Evolutionary conservation across 2,888 invertebrate genomes (phyloP), one percentile per base, ranked within the genome.

Genomic region (Diadegma fenestrale): DNA sequence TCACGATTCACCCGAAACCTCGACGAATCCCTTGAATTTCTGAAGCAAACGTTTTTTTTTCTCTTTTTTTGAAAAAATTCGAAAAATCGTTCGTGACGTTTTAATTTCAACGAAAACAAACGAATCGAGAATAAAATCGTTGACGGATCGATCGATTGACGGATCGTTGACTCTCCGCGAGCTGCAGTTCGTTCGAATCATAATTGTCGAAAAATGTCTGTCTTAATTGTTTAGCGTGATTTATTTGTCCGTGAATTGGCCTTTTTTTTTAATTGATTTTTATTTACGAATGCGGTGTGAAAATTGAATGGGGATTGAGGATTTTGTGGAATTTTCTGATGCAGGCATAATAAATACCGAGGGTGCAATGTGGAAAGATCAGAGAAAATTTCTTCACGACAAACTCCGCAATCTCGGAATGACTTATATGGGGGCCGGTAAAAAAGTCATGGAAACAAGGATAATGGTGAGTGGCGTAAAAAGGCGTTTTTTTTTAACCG

Each of bases 261-360:
- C 37, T 19, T 37, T 45, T 45, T 26, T 63, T 63, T 17, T 33
- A n/a, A n/a, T n/a, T n/a, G n/a, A n/a, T n/a, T 17, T 37, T 63
- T 33, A 0, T 63, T 33, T 1, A 19, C 8, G 19, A 51, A 51
- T 51, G 8, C 2, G 7, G 19, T 19, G 1, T 51, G 1, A 19
- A 51, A 51, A 19, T 1, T 19, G 19, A 19, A 19, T 19, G 19
- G 2, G 8, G 19, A 51, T 73, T 14, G 45, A 63, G 30, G 7
- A 30, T 33, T 14, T 68, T 48, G 14, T 19, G 30, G 43, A 33
- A 12, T 80, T 79, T 54, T 41, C 33, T 30, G 37, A 78, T 80
- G 30, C 95, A 98, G 98, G 98, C 89, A 97, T 98, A 90, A 96
- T 98, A 92, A 98, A 98, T 94, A 97, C 97, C 90, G 97, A 97